Evolutionary conservation across 2,888 invertebrate genomes (phyloP).

Genomic region (Ornithoptera alexandrae): DNA sequence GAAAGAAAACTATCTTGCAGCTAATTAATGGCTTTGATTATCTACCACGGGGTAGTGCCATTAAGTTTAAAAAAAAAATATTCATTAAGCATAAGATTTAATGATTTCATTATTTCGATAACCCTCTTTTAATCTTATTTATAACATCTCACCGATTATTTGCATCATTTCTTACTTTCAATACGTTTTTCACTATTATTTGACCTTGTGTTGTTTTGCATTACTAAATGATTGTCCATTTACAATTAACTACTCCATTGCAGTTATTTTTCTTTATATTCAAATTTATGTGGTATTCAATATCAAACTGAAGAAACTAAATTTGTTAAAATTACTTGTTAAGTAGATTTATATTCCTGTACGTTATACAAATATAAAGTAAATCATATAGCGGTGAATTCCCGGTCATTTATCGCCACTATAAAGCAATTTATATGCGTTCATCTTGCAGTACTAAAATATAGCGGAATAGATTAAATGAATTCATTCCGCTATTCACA

Average conservation of each 20-base stretch:
- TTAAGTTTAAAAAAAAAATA: background rate
- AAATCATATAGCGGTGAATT: slow-evolving; percentile 8
- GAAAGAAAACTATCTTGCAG: slow-evolving; percentile 19
- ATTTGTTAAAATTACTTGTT: background rate
- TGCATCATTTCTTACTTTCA: too few species aligned
- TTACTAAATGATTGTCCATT: too few species aligned
- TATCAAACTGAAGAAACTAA: too few species aligned
- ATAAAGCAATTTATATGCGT: slow-evolving; percentile 17
- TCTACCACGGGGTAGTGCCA: background rate
- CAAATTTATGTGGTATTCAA: too few species aligned
- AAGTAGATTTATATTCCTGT: background rate
- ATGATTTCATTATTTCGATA: too few species aligned
- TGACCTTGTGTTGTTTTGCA: too few species aligned
- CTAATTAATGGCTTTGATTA: slow-evolving; percentile 12
- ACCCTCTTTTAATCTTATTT: too few species aligned
- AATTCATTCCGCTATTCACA: background rate
- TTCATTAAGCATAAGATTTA: background rate
- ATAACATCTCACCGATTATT: too few species aligned
- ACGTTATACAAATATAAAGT: slow-evolving; percentile 4
- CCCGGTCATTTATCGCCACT: slow-evolving; percentile 14
- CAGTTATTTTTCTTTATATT: too few species aligned
- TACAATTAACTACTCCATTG: too few species aligned
- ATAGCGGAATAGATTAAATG: background rate
- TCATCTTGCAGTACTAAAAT: slow-evolving; percentile 5
- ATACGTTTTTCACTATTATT: too few species aligned